phyloP scores from a whole-genome alignment of 2,797 vertebrate species.

The Agapornis canus region DNA sequence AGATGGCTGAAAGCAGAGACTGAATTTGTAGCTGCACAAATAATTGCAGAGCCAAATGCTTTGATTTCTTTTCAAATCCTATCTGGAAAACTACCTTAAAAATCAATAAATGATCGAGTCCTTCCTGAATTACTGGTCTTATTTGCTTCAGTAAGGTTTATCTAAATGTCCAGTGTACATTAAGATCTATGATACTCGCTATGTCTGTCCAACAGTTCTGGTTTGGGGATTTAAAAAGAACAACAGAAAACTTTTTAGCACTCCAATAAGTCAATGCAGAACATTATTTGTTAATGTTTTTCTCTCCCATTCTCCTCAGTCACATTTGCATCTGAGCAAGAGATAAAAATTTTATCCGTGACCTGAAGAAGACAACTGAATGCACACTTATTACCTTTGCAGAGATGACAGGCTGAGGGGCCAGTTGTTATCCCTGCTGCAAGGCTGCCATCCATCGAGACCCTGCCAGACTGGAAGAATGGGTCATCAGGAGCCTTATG shows the following conservation, averaged over 20 bases:
- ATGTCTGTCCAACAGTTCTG: background rate
- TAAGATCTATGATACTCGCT: background rate
- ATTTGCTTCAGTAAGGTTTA: background rate
- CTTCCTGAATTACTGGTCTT: background rate
- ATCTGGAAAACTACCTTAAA: background rate
- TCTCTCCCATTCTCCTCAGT: background rate
- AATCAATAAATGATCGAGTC: background rate
- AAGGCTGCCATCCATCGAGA: background rate
- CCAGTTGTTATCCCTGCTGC: accelerated
- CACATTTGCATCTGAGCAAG: background rate
- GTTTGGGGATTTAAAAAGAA: background rate
- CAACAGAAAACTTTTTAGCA: background rate
- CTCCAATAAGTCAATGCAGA: background rate
- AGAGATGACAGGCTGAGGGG: background rate
- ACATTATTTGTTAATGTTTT: background rate
- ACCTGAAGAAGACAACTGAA: background rate
- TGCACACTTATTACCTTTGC: background rate
- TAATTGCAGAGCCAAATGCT: constrained; percentile 42
- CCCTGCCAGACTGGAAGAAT: background rate
- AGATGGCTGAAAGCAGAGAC: constrained; percentile 11
- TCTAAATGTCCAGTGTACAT: background rate
- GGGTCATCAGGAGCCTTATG: background rate
- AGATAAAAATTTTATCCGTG: background rate
- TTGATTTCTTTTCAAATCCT: constrained; percentile 21
- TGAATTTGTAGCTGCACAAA: constrained; percentile 14